phyloP scores from a whole-genome alignment of 30 jellyfish, hydroid and myxozoan species.

The Chrysaora quinquecirrha region DNA sequence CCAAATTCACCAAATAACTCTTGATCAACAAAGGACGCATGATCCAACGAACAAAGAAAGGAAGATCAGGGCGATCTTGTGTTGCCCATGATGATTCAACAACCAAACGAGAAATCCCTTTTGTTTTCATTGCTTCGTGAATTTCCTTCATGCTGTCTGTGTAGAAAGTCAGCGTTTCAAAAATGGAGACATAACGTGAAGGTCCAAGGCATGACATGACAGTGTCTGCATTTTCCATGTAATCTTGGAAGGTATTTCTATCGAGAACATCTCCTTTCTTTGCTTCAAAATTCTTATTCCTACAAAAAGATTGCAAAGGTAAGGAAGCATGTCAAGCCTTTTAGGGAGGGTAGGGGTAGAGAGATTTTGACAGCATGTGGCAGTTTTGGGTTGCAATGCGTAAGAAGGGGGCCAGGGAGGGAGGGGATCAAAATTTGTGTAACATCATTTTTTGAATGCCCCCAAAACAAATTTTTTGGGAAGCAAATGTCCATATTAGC shows the following conservation, averaged over 20 bases:
- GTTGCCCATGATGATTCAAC: constrained; percentile 73
- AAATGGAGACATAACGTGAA: constrained; percentile 7
- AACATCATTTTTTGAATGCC: no score
- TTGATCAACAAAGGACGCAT: constrained; percentile 51
- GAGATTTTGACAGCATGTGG: no score
- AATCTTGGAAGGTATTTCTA: constrained; percentile 24
- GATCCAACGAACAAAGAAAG: constrained; percentile 55
- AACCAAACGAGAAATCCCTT: constrained; percentile 34
- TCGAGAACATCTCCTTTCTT: constrained; percentile 54
- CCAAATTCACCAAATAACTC: constrained; percentile 24
- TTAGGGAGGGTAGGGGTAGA: no score
- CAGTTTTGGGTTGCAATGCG: no score
- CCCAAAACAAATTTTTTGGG: no score
- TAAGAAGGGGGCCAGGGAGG: no score
- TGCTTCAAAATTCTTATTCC: constrained; percentile 54
- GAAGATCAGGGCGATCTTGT: constrained; percentile 46
- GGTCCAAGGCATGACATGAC: constrained; percentile 78
- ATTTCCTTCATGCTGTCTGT: constrained; percentile 31
- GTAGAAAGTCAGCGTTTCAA: constrained; percentile 1
- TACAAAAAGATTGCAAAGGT: no score
- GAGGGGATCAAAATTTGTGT: no score
- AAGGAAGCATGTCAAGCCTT: no score
- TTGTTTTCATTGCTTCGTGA: constrained; percentile 60
- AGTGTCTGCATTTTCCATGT: constrained; percentile 55
- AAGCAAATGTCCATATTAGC: no score